Evolutionary conservation across 2,113 vertebrate species (phyloP).

Genomic region (Pachycephala philippinensis): DNA sequence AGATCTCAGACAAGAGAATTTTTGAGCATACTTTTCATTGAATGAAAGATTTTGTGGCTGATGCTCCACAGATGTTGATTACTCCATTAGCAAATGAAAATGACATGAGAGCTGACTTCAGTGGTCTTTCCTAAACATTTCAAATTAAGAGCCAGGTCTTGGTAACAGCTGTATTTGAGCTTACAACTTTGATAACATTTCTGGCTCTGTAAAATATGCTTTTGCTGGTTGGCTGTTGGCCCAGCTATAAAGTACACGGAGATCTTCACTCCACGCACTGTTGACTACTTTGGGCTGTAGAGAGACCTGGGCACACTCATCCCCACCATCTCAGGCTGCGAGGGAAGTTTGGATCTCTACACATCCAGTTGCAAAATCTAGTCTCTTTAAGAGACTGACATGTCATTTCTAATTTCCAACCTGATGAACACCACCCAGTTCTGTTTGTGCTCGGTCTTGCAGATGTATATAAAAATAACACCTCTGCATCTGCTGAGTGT

Average conservation of each 20-base stretch:
- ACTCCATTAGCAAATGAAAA: conserved; percentile 9
- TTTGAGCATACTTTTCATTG: background rate
- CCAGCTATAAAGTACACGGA: background rate
- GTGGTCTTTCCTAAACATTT: background rate
- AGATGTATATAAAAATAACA: background rate
- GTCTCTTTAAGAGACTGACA: background rate
- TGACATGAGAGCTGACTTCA: background rate
- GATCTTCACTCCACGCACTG: background rate
- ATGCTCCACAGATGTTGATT: background rate
- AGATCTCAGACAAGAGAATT: conserved; percentile 17
- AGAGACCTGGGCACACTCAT: background rate
- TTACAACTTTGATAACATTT: background rate
- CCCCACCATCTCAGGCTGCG: background rate
- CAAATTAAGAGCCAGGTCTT: background rate
- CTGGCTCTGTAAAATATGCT: background rate
- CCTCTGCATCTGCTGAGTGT: background rate
- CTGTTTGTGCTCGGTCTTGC: background rate
- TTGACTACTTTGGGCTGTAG: background rate
- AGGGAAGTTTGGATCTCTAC: background rate
- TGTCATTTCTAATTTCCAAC: background rate
- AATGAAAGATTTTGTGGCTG: background rate
- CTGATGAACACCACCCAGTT: background rate
- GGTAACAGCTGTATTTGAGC: background rate
- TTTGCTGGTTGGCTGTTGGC: background rate
- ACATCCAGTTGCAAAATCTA: background rate